A percentile compares a stretch with the other conserved stretches of the same genome.
Evolutionary conservation across 2,113 vertebrate genomes (phyloP).

Genomic region (Dermatemys mawii): DNA sequence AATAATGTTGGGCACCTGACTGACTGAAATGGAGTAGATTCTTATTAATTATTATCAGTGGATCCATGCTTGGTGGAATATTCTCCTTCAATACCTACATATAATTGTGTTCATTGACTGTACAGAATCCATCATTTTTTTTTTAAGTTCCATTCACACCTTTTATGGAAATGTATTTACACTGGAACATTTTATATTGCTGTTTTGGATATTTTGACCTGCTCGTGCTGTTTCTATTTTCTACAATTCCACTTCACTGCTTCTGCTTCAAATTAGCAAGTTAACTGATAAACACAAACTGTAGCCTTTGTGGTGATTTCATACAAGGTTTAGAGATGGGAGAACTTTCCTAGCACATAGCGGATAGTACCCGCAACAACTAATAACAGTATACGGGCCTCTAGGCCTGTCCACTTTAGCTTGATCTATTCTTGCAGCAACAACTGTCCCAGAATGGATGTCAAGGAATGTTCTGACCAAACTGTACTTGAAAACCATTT

Average conservation of each 20-base stretch:
- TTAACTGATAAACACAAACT: constrained; percentile 63
- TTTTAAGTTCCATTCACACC: constrained; percentile 67
- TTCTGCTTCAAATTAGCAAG: constrained; percentile 67
- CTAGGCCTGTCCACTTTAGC: background rate
- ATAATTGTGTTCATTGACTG: constrained; percentile 67
- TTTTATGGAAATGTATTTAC: constrained; percentile 69
- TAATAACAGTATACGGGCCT: background rate
- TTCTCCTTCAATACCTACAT: constrained; percentile 66
- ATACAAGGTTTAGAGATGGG: background rate
- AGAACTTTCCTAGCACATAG: constrained; percentile 19
- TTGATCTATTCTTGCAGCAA: background rate
- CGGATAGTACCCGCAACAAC: background rate
- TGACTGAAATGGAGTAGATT: constrained; percentile 41
- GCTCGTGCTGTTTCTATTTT: constrained; percentile 69
- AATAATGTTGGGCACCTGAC: constrained; percentile 73
- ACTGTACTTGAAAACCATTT: background rate
- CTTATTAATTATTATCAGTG: constrained; percentile 80
- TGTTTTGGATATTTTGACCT: constrained; percentile 68
- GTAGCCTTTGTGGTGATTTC: constrained; percentile 40
- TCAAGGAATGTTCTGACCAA: background rate
- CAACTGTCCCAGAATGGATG: background rate
- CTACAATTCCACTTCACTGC: constrained; percentile 65
- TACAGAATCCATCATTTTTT: constrained; percentile 58
- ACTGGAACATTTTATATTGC: constrained; percentile 52
- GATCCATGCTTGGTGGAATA: constrained; percentile 55